Percentiles rank a stretch among this genome's conserved stretches.
phyloP scores from a whole-genome alignment of 2,888 invertebrate genomes.

The Xestia rhomboidea region DNA sequence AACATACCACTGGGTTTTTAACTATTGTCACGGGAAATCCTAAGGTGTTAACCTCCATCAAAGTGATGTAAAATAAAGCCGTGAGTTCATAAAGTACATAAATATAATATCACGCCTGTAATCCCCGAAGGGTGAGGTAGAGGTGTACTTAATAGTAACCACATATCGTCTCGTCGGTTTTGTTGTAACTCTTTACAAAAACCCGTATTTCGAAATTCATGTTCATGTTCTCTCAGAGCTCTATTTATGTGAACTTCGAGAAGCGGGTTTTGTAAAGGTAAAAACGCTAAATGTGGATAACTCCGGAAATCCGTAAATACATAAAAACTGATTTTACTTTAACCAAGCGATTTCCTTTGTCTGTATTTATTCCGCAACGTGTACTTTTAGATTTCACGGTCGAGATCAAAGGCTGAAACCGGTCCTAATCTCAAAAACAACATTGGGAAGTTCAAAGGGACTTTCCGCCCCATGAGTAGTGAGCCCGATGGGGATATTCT shows the following conservation, averaged over 20 bases:
- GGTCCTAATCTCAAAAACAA: slow-evolving; percentile 37
- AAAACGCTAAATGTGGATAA: not conserved
- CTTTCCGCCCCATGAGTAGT: not conserved
- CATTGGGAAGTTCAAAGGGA: slow-evolving; percentile 38
- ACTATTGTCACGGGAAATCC: not conserved
- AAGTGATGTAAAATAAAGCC: not conserved
- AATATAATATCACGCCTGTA: not conserved
- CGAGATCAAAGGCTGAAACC: slow-evolving; percentile 37
- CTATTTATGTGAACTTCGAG: not conserved
- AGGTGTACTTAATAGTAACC: not conserved
- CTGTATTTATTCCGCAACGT: slow-evolving; percentile 20
- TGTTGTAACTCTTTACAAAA: not conserved
- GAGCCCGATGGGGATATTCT: slow-evolving; percentile 16
- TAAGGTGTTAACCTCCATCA: not conserved
- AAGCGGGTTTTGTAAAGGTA: not conserved
- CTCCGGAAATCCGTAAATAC: not conserved
- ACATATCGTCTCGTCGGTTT: not conserved
- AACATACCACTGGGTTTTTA: not conserved
- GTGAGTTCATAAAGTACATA: not conserved
- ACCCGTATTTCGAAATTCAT: not conserved
- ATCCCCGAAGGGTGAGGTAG: not conserved
- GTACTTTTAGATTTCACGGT: slow-evolving; percentile 22
- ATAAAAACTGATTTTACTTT: not conserved
- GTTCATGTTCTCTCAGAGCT: not conserved
- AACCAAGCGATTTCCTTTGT: not conserved